A percentile compares a stretch with the other conserved stretches of the same genome.
phyloP scores from a whole-genome alignment of 2,797 vertebrate genomes.

The Balearica regulorum region DNA sequence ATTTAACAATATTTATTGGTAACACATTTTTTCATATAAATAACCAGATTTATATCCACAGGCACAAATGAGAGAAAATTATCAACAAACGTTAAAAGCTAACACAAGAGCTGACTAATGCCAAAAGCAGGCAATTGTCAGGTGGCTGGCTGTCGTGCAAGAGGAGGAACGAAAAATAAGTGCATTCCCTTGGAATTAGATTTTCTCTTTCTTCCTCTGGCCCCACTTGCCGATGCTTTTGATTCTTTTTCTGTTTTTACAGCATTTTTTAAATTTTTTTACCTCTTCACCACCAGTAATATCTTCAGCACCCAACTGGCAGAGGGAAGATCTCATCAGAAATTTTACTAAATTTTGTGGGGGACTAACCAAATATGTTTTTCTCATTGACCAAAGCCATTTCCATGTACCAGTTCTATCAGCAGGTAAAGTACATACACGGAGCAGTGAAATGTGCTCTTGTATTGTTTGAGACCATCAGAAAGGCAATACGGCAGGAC shows the following conservation, averaged over 20 bases:
- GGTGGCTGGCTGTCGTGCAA: background rate
- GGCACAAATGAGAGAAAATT: conserved; percentile 23
- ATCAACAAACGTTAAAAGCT: background rate
- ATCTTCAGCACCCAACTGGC: background rate
- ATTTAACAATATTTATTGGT: conserved; percentile 28
- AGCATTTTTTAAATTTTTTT: background rate
- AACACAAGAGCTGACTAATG: background rate
- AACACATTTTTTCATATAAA: conserved; percentile 36
- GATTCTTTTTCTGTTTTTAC: background rate
- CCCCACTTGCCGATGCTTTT: background rate
- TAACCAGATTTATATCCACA: conserved; percentile 42
- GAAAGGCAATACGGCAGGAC: background rate
- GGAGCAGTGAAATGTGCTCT: background rate
- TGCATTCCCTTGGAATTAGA: background rate
- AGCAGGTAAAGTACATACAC: background rate
- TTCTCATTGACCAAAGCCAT: background rate
- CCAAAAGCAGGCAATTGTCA: background rate
- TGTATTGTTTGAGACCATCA: background rate
- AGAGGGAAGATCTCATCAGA: background rate
- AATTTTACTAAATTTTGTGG: background rate
- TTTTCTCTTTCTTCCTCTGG: background rate
- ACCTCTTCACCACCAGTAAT: background rate
- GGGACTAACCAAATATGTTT: background rate
- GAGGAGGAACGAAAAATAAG: background rate
- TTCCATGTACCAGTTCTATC: background rate